Evolutionary conservation across 2,113 vertebrate genomes (phyloP), one percentile per base, ranked within the genome.

Genomic region (Potamarius usumacintae): DNA sequence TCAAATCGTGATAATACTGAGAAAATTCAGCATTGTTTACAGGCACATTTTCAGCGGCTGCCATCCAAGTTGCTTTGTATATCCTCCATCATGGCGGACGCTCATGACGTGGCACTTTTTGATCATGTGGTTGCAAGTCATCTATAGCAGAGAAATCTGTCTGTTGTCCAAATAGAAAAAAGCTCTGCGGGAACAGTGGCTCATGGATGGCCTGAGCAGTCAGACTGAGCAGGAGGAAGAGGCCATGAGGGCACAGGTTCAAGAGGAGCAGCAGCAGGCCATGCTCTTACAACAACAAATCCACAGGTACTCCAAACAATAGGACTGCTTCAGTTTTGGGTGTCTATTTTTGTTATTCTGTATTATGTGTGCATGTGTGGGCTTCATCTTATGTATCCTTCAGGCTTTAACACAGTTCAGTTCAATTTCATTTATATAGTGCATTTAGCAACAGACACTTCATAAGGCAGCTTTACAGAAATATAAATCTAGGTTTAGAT

Each of bases 101-200:
- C 2, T 2, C 34, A 42, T 42, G 34, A 42, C 34, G 2, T 42
- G 34, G 34, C 34, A 42, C 34, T 3, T 42, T 42, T 42, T 42
- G 34, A 42, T 42, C 34, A 42, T 42, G 34, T 42, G 34, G 2
- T 42, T 42, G 34, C 34, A 42, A 42, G 34, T 42, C 34, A 42
- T 42, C 34, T 58, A 58, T 30, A 57, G 67, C 52, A 25, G 30
- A 6, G 20, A 55, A 53, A 50, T 50, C 71, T 48, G 1, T 60
- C 81, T 52, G 34, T 30, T 84, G 27, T 72, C n/a, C 65, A n/a
- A 81, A 92, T 90, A 99, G 98, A 99, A 99, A 95, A 99, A 99
- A 87, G 92, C 95, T 74, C 91, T 98, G 90, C 90, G 98, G 89
- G 98, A 99, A 90, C 97, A 97, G 92, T 99, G 98, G 98, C 96